Conservation (phyloP, 2,888 invertebrate species). For the Subacronicta megacephala region DNA sequence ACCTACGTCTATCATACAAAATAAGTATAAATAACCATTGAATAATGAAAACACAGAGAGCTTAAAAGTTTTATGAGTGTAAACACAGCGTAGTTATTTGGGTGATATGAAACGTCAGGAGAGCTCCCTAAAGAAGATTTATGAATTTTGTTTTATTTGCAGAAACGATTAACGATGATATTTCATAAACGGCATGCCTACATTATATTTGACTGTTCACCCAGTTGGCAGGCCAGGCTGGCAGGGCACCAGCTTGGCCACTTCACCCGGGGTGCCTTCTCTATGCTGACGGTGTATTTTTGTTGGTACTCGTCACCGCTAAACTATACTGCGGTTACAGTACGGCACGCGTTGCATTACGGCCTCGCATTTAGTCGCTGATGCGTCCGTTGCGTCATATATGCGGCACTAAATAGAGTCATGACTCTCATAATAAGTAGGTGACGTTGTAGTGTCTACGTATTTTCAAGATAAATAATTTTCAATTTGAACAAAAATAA, state of each 20-base stretch:
- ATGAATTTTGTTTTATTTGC: constrained; percentile 38
- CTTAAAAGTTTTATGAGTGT: constrained; percentile 44
- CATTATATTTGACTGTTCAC: constrained; percentile 60
- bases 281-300: constrained; percentile 73
- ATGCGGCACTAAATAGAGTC: constrained; percentile 68
- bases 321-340: constrained; percentile 59
- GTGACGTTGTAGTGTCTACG: constrained; percentile 45
- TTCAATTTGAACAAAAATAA: too few species aligned
- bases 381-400: constrained; percentile 74
- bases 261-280: constrained; percentile 60
- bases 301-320: constrained; percentile 71
- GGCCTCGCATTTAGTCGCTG: constrained; percentile 67
- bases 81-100: constrained; percentile 40
- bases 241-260: constrained; percentile 74
- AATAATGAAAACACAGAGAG: constrained; percentile 40
- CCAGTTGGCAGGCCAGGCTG: constrained; percentile 79
- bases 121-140: constrained; percentile 43
- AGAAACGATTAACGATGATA: constrained; percentile 1
- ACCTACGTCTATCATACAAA: constrained; percentile 22
- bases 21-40: constrained; percentile 27
- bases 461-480: too few species aligned
- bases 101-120: constrained; percentile 43
- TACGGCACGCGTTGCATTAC: constrained; percentile 62
- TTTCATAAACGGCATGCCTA: constrained; percentile 3
- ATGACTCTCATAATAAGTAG: constrained; percentile 43